Evolutionary conservation across 2,797 vertebrate genomes (phyloP), one percentile per base, ranked within the genome.

Genomic region (Neosilurus hyrtlii): DNA sequence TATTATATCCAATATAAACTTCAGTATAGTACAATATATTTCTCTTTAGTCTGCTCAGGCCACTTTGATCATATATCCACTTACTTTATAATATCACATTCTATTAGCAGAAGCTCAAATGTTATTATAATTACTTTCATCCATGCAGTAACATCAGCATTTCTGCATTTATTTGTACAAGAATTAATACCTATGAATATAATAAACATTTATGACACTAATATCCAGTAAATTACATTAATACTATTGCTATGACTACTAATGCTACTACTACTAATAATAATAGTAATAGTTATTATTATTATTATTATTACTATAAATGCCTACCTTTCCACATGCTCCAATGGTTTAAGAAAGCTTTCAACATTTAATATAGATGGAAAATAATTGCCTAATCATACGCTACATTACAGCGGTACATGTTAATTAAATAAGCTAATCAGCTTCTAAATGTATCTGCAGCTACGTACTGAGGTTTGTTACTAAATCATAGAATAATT

Each of bases 401-500:
- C 7, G 1, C n/a, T 22, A 56, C n/a, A 61, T 37, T 80, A 59
- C 30, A 35, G 4, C 20, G 9, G 18, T 26, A 56, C 71, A 10
- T 57, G 54, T 2, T 15, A 22, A 75, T 59, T n/a, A 67, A 20
- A 52, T 56, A 7, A 54, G 0, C 11, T 12, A 63, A 73, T 63
- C 68, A 52, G 35, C 16, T 54, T 1, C 14, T 70, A 22, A 22
- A 43, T 30, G n/a, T 26, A 79, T 18, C 16, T 80, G 30, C 30
- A 57, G 26, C 3, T 15, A 56, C 63, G 54, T 56, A 18, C n/a
- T 26, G 22, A 24, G 3, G 11, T 26, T 78, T 62, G 2, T 52
- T n/a, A 30, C n/a, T 16, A 49, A 30, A 62, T 9, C 3, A 35
- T 18, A 65, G 2, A 63, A 56, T 52, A 89, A 83, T 80, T 80